A percentile compares a stretch with the other conserved stretches of the same genome.
Evolutionary conservation across 2,888 invertebrate genomes (phyloP).

Genomic region (Brachynemurus nebulosus): DNA sequence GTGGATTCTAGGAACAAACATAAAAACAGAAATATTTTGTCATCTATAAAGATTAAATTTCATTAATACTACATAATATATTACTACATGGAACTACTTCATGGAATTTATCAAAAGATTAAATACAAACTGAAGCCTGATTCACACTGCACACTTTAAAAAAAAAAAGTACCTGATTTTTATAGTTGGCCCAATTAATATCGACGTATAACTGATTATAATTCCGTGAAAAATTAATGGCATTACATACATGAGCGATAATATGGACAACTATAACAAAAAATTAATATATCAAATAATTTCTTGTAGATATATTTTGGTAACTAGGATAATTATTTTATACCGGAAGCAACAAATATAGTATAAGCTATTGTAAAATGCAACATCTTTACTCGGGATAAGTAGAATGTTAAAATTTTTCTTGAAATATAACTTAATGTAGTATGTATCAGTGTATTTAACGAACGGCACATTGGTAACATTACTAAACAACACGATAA

Average conservation of each 20-base stretch:
- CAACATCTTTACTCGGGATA: constrained; percentile 37
- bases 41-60: too few species aligned
- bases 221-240: constrained; percentile 39
- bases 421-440: constrained; percentile 31
- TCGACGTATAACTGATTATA: constrained; percentile 32
- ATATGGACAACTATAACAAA: constrained; percentile 38
- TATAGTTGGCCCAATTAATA: constrained; percentile 36
- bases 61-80: too few species aligned
- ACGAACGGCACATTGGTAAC: constrained; percentile 27
- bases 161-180: constrained; percentile 20
- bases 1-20: constrained; percentile 29
- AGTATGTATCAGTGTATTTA: constrained; percentile 34
- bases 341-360: constrained; percentile 36
- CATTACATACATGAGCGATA: constrained; percentile 38
- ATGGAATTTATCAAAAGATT: constrained; percentile 6
- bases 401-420: constrained; percentile 34
- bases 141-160: too few species aligned
- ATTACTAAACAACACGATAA: constrained; percentile 27
- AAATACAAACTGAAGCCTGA: constrained; percentile 6
- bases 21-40: background rate
- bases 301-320: background rate
- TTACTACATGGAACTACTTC: too few species aligned
- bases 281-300: background rate
- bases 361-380: constrained; percentile 39
- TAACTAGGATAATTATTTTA: constrained; percentile 19